These are phyloP conservation scores for Allolobophora icterica DNA, from an alignment of 2,888 invertebrate genomes.

Conservation along the genomic window DNA sequence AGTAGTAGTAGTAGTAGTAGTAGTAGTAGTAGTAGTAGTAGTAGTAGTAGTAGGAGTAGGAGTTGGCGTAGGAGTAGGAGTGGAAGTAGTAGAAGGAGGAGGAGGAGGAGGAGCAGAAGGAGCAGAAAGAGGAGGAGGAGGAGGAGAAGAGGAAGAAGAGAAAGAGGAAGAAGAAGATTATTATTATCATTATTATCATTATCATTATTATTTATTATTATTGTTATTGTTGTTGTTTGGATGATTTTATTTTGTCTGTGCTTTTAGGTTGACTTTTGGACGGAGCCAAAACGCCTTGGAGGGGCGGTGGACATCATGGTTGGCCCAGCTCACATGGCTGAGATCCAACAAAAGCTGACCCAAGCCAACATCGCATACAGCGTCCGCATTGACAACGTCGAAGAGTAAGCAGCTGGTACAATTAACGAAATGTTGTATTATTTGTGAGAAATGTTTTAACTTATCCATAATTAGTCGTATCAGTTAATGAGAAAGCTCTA, in stretches of 20 bases:
- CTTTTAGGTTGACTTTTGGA: conserved; percentile 24
- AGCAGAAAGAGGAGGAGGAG: too few relatives aligned
- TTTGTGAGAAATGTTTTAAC: too few relatives aligned
- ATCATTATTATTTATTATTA: not conserved
- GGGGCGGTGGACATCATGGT: not conserved
- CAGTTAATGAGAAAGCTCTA: too few relatives aligned
- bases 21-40: too few relatives aligned
- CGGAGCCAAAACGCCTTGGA: not conserved
- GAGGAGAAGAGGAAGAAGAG: too few relatives aligned
- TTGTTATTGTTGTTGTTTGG: not conserved
- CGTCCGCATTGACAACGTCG: not conserved
- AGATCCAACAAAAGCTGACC: not conserved
- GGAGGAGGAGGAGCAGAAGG: too few relatives aligned
- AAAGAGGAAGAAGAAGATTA: too few relatives aligned
- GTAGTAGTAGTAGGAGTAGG: too few relatives aligned
- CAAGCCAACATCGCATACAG: not conserved
- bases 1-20: not conserved
- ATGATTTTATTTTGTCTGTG: not conserved
- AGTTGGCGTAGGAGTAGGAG: not conserved
- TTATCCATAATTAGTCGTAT: too few relatives aligned
- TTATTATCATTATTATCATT: not conserved
- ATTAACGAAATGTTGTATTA: too few relatives aligned
- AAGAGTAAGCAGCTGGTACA: not conserved
- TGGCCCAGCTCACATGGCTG: not conserved
- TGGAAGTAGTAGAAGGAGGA: too few relatives aligned